A percentile compares a stretch with the other conserved stretches of the same genome.
phyloP scores from a whole-genome alignment of 1,140 invertebrate species.

The Teleogryllus occipitalis region DNA sequence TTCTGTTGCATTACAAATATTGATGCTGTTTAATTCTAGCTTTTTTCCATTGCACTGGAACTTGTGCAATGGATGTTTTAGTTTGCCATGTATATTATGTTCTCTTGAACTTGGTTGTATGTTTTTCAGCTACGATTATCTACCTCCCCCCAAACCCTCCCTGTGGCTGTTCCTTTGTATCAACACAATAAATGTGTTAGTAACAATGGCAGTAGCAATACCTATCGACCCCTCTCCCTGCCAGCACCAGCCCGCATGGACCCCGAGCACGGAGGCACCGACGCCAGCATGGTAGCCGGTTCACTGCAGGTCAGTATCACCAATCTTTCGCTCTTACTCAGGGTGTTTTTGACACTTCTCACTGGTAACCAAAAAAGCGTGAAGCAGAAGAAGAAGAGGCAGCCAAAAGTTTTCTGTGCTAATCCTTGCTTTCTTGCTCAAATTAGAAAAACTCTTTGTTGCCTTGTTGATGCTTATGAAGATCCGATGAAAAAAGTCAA shows the following conservation, averaged over 20 bases:
- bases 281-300: neutral
- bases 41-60: neutral
- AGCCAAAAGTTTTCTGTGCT: no score
- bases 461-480: no score
- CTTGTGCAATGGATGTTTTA: no score
- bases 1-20: neutral
- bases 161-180: slow-evolving; percentile 14
- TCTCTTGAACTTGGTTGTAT: neutral
- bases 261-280: neutral
- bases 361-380: no score
- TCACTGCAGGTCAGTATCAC: slow-evolving; percentile 10
- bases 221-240: slow-evolving; percentile 14
- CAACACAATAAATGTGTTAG: neutral
- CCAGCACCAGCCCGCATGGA: slow-evolving; percentile 16
- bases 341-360: no score
- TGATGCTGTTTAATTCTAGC: neutral
- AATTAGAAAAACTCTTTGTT: no score
- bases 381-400: no score
- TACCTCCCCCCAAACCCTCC: slow-evolving; percentile 14
- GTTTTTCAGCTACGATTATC: slow-evolving; percentile 15
- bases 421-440: no score
- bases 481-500: no score
- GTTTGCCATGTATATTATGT: no score
- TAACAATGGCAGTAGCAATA: slow-evolving; percentile 9
- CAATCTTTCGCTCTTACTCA: no score